A percentile compares a stretch with the other conserved stretches of the same genome.
phyloP scores from a whole-genome alignment of 2,797 vertebrate species.

The Hippocampus kuda region DNA sequence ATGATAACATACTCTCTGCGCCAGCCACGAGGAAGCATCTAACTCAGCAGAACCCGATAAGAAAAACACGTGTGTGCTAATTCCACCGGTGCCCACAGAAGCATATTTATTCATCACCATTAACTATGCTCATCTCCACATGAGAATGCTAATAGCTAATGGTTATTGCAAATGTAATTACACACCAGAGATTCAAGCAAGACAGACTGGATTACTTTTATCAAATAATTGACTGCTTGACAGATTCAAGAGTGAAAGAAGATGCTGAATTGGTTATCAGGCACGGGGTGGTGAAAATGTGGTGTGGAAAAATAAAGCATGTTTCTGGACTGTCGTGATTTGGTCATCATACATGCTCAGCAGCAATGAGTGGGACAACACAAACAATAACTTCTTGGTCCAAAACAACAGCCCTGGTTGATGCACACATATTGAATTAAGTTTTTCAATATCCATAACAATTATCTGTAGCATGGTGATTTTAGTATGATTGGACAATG shows the following conservation, averaged over 20 bases:
- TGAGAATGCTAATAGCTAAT: conserved; percentile 45
- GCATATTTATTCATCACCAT: conserved; percentile 45
- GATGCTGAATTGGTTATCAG: conserved; percentile 24
- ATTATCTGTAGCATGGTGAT: not conserved
- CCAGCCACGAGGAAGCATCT: conserved; percentile 23
- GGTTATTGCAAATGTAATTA: conserved; percentile 35
- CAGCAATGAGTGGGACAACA: not conserved
- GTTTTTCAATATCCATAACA: not conserved
- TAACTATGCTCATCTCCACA: conserved; percentile 34
- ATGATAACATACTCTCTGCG: conserved; percentile 6
- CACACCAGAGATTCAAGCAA: conserved; percentile 33
- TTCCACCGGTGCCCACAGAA: conserved; percentile 33
- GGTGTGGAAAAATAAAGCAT: conserved; percentile 4
- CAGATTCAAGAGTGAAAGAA: conserved; percentile 28
- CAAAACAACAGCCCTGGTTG: not conserved
- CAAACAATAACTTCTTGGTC: not conserved
- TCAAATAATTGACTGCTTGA: conserved; percentile 47
- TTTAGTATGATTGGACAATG: not conserved
- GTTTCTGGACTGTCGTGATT: conserved; percentile 7
- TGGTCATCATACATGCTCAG: conserved; percentile 16
- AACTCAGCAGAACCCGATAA: conserved; percentile 27
- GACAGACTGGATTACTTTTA: conserved; percentile 36
- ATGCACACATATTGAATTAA: not conserved
- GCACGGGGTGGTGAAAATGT: conserved; percentile 11
- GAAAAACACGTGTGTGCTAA: conserved; percentile 41